These are phyloP conservation scores for Spisula solida DNA, from an alignment of 2,888 invertebrate species.

Conservation along the genomic window DNA sequence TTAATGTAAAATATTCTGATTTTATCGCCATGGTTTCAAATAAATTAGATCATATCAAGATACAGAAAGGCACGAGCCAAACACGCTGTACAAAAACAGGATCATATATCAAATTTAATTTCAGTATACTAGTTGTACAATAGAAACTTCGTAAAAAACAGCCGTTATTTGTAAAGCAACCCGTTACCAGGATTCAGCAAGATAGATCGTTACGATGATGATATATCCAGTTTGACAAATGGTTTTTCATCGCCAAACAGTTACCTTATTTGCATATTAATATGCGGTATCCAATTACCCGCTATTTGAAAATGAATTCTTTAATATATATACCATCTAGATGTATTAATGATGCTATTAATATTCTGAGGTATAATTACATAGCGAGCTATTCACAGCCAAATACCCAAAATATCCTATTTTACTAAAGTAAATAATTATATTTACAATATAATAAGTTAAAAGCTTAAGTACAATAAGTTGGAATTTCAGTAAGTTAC, in stretches of 20 bases:
- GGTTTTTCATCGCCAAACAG: constrained; percentile 30
- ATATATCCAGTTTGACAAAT: constrained; percentile 21
- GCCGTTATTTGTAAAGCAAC: constrained; percentile 36
- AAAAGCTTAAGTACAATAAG: not conserved
- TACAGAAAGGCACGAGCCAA: constrained; percentile 58
- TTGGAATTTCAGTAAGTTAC: not conserved
- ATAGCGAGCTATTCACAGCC: not conserved
- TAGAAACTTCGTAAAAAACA: constrained; percentile 15
- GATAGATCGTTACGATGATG: not conserved
- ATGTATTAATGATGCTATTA: not conserved
- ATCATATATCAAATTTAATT: constrained; percentile 46
- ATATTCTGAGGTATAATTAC: not conserved
- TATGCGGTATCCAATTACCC: constrained; percentile 11
- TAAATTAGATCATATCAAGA: constrained; percentile 42
- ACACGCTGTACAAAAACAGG: constrained; percentile 6
- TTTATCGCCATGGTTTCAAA: constrained; percentile 51
- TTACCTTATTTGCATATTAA: constrained; percentile 54
- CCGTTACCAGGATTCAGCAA: not conserved
- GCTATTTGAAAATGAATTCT: not conserved
- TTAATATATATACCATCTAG: constrained; percentile 13
- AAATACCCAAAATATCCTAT: no score
- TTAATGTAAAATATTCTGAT: constrained; percentile 42
- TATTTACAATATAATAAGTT: no score
- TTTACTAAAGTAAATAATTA: no score
- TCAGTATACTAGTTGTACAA: constrained; percentile 16